Evolutionary conservation across 2,888 invertebrate genomes (phyloP).

Genomic region (Hyppa rectilinea): DNA sequence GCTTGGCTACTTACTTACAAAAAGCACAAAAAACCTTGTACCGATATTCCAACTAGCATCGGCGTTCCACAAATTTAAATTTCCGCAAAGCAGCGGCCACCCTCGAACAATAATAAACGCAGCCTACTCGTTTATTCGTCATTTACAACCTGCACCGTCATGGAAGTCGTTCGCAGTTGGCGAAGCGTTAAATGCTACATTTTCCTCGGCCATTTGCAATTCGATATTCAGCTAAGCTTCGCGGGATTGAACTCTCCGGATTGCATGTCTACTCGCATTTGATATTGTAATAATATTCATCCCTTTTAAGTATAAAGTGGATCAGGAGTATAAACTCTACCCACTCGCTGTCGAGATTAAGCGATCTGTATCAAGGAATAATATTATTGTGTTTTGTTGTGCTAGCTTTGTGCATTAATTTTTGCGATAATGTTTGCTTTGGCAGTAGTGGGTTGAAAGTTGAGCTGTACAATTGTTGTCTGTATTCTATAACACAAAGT

Average conservation of each 20-base stretch:
- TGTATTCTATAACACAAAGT: too few relatives aligned
- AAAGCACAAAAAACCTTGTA: too few relatives aligned
- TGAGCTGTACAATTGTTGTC: neutral
- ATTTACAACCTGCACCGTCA: slow-evolving; percentile 69
- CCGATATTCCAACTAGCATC: neutral
- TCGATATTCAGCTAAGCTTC: slow-evolving; percentile 88
- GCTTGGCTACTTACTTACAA: too few relatives aligned
- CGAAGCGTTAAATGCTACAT: slow-evolving; percentile 88
- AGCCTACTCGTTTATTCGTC: slow-evolving; percentile 70
- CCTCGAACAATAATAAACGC: neutral
- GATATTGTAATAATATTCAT: slow-evolving; percentile 85
- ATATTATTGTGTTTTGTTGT: slow-evolving; percentile 45
- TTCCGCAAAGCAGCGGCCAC: neutral
- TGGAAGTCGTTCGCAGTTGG: slow-evolving; percentile 86
- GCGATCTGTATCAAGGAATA: slow-evolving; percentile 53
- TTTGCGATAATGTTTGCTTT: slow-evolving; percentile 30
- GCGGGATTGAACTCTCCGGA: slow-evolving; percentile 83
- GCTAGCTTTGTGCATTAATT: slow-evolving; percentile 15
- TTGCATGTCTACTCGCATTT: slow-evolving; percentile 80
- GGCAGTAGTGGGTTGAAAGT: neutral
- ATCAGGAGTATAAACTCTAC: slow-evolving; percentile 66
- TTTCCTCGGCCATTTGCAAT: slow-evolving; percentile 89
- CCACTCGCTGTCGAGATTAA: slow-evolving; percentile 57
- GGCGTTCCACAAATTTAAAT: neutral
- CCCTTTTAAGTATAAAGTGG: slow-evolving; percentile 79